Evolutionary conservation across 2,113 vertebrate species (phyloP), one percentile per base, ranked within the genome.

Genomic region (Oenanthe oenanthe): DNA sequence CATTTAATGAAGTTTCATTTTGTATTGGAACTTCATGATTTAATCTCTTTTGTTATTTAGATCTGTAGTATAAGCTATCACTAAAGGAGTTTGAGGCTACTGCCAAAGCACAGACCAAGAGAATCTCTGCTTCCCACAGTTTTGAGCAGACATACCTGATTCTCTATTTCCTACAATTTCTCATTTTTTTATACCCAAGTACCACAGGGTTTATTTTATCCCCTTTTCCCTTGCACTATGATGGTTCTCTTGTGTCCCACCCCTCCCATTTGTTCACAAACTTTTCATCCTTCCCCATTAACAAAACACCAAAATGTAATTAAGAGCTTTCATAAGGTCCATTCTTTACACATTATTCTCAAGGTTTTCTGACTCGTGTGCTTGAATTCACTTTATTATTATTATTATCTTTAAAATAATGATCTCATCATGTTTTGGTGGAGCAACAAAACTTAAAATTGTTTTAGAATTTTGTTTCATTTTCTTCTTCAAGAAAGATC

Each of bases 331-430:
- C 14, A 53, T 10, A 25, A 13, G 38, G n/a, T 76, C 22, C 10
- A 18, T 47, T 67, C 40, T 60, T 78, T 62, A 18, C 42, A 40
- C 22, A 42, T 36, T 80, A 36, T 40, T 91, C 36, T 80, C n/a
- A 76, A 51, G 2, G 17, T 60, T 79, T 63, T 79, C 79, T 32
- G 66, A 15, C 3, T 78, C 0, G 0, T 28, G 25, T 31, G 15
- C 29, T 66, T 78, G 45, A 74, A 71, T 66, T 77, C 5, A 76
- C 6, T 79, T 85, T 54, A 53, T 62, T 65, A 45, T 26, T 65
- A 45, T 26, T 26, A 77, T 70, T 68, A 43, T 38, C 15, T 54
- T 62, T 47, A 91, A 79, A 79, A 29, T 36, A 66, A 73, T 50
- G 5, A 36, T 61, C 31, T 61, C 36, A 20, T 19, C 26, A 73